Evolutionary conservation across 2,113 vertebrate genomes (phyloP).

Genomic region (Rallus limicola): DNA sequence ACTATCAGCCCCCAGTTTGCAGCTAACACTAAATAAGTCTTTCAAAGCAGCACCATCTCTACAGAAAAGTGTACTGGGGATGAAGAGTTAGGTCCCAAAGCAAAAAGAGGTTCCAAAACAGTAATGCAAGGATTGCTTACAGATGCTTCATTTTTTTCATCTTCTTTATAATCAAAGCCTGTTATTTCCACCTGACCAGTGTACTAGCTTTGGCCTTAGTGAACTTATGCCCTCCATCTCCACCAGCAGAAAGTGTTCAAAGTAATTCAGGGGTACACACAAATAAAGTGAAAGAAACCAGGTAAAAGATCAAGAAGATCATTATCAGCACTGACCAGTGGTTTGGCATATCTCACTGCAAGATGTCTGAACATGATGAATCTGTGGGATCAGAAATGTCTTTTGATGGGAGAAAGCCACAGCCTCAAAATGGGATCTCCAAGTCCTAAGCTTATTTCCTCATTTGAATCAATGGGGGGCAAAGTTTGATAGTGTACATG

Average conservation of each 20-base stretch:
- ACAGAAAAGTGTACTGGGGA: background rate
- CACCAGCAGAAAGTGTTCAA: background rate
- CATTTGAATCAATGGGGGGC: background rate
- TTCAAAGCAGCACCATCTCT: background rate
- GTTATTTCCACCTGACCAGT: background rate
- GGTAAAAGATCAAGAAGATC: background rate
- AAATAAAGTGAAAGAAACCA: background rate
- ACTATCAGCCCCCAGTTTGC: background rate
- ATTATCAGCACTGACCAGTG: background rate
- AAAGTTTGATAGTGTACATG: background rate
- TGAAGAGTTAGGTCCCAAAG: background rate
- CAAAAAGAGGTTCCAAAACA: background rate
- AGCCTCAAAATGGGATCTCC: background rate
- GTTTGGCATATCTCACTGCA: background rate
- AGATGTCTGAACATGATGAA: background rate
- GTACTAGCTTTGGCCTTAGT: background rate
- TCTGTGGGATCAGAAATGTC: background rate
- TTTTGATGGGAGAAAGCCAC: background rate
- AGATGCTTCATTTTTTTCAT: background rate
- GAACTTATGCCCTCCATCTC: background rate
- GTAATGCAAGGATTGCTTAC: background rate
- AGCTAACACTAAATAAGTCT: background rate
- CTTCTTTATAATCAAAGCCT: background rate
- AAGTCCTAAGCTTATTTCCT: background rate
- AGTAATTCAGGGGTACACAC: background rate